These are phyloP conservation scores for Cephus nigrinus DNA, from an alignment of 2,888 invertebrate genomes.

Conservation along the genomic window DNA sequence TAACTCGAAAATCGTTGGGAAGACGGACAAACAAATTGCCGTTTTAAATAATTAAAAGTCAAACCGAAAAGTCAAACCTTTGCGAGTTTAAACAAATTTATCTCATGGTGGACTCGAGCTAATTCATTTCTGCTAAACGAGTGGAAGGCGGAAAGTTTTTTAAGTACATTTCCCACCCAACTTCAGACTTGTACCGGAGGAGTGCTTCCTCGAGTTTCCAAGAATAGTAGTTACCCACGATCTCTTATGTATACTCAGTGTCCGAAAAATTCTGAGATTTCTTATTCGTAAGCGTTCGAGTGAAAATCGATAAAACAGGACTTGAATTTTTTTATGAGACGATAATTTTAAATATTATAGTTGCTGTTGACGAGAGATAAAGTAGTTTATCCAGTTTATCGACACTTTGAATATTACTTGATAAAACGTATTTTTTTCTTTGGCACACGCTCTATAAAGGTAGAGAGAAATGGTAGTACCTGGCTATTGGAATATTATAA, in stretches of 20 bases:
- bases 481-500: too few relatives aligned
- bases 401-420: neutral
- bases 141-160: conserved; percentile 52
- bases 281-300: conserved; percentile 14
- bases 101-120: conserved; percentile 42
- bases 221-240: conserved; percentile 47
- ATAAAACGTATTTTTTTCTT: neutral
- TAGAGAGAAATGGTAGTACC: neutral
- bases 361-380: neutral
- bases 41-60: conserved; percentile 38
- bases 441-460: neutral
- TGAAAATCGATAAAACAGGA: conserved; percentile 14
- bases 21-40: conserved; percentile 7
- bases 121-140: conserved; percentile 62
- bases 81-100: conserved; percentile 54
- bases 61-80: conserved; percentile 18
- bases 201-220: conserved; percentile 31
- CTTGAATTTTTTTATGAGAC: neutral
- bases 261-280: conserved; percentile 29
- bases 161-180: conserved; percentile 44
- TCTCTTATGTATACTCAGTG: conserved; percentile 44
- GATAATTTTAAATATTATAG: neutral
- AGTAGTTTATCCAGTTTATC: neutral
- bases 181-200: conserved; percentile 1
- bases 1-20: neutral